A percentile compares a stretch with the other conserved stretches of the same genome.
Evolutionary conservation across 2,888 invertebrate genomes (phyloP).

Genomic region (Zootermopsis nevadensis): DNA sequence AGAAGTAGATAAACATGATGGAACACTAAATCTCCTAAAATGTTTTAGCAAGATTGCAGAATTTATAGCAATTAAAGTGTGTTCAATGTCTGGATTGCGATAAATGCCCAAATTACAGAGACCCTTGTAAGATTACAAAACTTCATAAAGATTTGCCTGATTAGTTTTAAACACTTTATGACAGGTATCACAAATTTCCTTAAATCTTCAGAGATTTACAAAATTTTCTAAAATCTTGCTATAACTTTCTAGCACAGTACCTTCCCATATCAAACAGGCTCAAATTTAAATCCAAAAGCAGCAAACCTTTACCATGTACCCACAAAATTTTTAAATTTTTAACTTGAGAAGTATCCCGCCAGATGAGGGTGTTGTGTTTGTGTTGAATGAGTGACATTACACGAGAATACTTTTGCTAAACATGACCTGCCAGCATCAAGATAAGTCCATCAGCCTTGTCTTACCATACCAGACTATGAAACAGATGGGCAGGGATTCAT

Average conservation of each 20-base stretch:
- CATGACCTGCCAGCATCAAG: conserved; percentile 13
- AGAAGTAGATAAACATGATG: background rate
- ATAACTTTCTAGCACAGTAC: conserved; percentile 4
- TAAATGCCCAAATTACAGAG: too few relatives aligned
- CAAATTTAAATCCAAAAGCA: background rate
- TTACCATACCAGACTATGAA: conserved; percentile 50
- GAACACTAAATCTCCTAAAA: conserved; percentile 1
- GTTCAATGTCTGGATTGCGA: too few relatives aligned
- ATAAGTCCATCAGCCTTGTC: conserved; percentile 47
- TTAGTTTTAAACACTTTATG: too few relatives aligned
- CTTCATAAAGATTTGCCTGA: too few relatives aligned
- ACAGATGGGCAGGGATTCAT: conserved; percentile 36
- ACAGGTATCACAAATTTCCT: too few relatives aligned
- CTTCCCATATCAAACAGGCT: background rate
- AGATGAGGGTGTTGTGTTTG: conserved; percentile 22
- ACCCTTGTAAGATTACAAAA: too few relatives aligned
- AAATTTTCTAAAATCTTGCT: conserved; percentile 1
- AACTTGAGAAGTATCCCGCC: conserved; percentile 3
- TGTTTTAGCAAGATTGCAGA: conserved; percentile 10
- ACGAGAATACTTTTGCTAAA: background rate
- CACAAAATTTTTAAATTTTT: background rate
- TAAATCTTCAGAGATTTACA: too few relatives aligned
- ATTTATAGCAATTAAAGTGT: too few relatives aligned
- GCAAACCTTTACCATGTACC: background rate
- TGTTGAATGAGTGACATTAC: background rate